Percentiles rank a stretch among this genome's conserved stretches.
Conservation (phyloP, 2,888 invertebrate species). For the Pollenia angustigena region DNA sequence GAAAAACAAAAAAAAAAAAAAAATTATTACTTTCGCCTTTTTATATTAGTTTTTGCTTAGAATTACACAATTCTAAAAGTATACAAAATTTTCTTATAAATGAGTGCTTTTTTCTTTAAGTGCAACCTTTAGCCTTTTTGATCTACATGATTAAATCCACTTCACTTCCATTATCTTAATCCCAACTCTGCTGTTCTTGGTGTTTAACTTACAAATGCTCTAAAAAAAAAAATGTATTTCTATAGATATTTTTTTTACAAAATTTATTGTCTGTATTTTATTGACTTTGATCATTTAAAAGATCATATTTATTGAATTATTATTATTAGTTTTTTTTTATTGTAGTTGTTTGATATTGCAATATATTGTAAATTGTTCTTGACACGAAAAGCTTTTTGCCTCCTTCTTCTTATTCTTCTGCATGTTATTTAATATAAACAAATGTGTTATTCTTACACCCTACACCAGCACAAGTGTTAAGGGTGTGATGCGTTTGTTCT, state of each 20-base stretch:
- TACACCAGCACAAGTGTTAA: no score
- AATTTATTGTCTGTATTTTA: conserved; percentile 47
- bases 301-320: conserved; percentile 70
- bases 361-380: conserved; percentile 56
- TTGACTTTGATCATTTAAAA: conserved; percentile 69
- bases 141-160: conserved; percentile 25
- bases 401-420: conserved; percentile 34
- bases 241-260: neutral
- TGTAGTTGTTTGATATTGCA: conserved; percentile 46
- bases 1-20: conserved; percentile 17
- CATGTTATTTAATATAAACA: conserved; percentile 29
- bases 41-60: neutral
- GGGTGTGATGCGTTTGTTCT: no score
- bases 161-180: conserved; percentile 41
- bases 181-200: conserved; percentile 40
- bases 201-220: neutral
- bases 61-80: conserved; percentile 46
- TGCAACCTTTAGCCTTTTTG: conserved; percentile 62
- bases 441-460: conserved; percentile 8
- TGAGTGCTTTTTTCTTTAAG: conserved; percentile 47
- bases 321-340: conserved; percentile 54
- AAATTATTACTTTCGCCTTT: neutral
- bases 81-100: conserved; percentile 28
- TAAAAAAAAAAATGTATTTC: neutral
- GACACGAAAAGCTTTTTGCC: conserved; percentile 61